phyloP scores from a whole-genome alignment of 2,888 invertebrate genomes.

The Notodonta ziczac region DNA sequence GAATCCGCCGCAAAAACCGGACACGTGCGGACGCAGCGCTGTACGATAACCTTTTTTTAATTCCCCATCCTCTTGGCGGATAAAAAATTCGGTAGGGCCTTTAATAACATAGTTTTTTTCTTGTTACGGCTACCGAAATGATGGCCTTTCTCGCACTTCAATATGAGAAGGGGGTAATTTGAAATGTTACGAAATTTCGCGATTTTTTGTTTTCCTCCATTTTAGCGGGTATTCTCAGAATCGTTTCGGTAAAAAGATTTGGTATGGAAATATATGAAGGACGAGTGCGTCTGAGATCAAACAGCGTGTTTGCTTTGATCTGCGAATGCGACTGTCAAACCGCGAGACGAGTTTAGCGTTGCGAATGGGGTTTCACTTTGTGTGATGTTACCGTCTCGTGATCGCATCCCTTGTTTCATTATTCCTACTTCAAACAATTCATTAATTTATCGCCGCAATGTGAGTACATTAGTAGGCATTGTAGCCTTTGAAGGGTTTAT shows the following conservation, averaged over 20 bases:
- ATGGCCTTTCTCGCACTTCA: constrained; percentile 65
- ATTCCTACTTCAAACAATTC: not conserved
- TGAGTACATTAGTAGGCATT: not conserved
- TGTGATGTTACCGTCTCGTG: too few species aligned
- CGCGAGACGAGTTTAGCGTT: constrained; percentile 24
- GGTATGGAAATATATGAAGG: constrained; percentile 41
- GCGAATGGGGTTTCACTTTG: not conserved
- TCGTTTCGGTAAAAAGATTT: constrained; percentile 43
- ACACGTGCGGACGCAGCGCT: constrained; percentile 40
- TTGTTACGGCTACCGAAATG: constrained; percentile 65
- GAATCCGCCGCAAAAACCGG: constrained; percentile 38
- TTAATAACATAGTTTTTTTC: constrained; percentile 58
- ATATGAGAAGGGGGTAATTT: constrained; percentile 57
- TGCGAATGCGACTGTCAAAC: constrained; percentile 10
- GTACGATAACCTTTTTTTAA: constrained; percentile 39
- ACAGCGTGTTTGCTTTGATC: constrained; percentile 33
- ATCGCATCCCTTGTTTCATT: too few species aligned
- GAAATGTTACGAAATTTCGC: constrained; percentile 52
- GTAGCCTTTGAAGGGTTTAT: not conserved
- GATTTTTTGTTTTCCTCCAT: constrained; percentile 52
- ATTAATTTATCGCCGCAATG: not conserved
- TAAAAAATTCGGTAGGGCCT: constrained; percentile 54
- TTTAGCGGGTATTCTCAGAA: constrained; percentile 53
- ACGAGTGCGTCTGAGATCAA: constrained; percentile 33
- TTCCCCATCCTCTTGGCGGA: constrained; percentile 39